Percentiles rank a stretch among this genome's conserved stretches.
phyloP scores from a whole-genome alignment of 1,140 invertebrate species.

The Hyphantria cunea region DNA sequence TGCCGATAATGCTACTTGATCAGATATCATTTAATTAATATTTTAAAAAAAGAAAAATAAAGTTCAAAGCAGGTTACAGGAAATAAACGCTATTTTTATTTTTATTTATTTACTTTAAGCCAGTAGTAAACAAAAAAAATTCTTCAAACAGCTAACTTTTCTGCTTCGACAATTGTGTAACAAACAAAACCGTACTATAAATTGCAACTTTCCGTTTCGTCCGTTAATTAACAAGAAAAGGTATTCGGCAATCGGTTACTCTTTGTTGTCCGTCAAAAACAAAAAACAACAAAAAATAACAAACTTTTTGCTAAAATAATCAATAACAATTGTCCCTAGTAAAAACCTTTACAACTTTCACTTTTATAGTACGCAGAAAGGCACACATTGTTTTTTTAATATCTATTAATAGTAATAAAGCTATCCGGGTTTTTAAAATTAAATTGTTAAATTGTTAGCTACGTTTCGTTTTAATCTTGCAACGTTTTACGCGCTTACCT shows the following conservation, averaged over 20 bases:
- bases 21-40: too few relatives aligned
- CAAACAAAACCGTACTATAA: background rate
- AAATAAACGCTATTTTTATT: too few relatives aligned
- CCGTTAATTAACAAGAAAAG: background rate
- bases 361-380: slow-evolving; percentile 24
- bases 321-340: background rate
- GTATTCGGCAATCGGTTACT: slow-evolving; percentile 20
- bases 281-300: slow-evolving; percentile 15
- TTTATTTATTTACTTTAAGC: too few relatives aligned
- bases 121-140: too few relatives aligned
- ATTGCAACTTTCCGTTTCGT: slow-evolving; percentile 51
- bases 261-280: too few relatives aligned
- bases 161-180: too few relatives aligned
- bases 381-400: slow-evolving; percentile 6
- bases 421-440: too few relatives aligned
- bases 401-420: too few relatives aligned
- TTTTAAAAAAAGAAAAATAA: too few relatives aligned
- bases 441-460: background rate
- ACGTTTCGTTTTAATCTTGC: slow-evolving; percentile 6
- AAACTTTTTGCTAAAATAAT: slow-evolving; percentile 9
- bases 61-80: too few relatives aligned
- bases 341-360: slow-evolving; percentile 28
- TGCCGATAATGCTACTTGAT: too few relatives aligned
- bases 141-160: too few relatives aligned
- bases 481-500: background rate